These are phyloP conservation scores for Antheraea assamensis DNA, from an alignment of 2,888 invertebrate genomes.

Conservation along the genomic window DNA sequence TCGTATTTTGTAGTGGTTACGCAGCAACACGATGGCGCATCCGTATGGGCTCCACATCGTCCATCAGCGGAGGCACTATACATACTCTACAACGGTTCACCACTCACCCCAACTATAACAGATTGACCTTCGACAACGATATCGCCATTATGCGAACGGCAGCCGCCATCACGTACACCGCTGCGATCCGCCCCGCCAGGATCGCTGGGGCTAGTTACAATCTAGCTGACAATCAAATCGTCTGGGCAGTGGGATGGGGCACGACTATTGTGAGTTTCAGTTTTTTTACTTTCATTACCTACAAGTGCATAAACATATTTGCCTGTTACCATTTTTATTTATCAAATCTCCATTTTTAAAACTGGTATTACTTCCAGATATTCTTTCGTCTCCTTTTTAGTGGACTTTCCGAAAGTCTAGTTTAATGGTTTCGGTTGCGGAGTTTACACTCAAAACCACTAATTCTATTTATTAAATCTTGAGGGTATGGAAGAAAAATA, in stretches of 20 bases:
- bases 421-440: too few relatives aligned
- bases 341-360: too few relatives aligned
- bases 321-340: too few relatives aligned
- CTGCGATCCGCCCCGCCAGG: neutral
- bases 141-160: conserved; percentile 15
- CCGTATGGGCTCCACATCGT: conserved; percentile 8
- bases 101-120: conserved; percentile 13
- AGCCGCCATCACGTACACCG: neutral
- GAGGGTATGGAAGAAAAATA: too few relatives aligned
- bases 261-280: conserved; percentile 26
- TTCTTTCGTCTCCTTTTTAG: too few relatives aligned
- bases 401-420: too few relatives aligned
- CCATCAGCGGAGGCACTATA: conserved; percentile 7
- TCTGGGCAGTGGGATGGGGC: conserved; percentile 45
- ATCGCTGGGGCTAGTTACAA: conserved; percentile 4
- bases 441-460: too few relatives aligned
- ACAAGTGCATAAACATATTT: too few relatives aligned
- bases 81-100: neutral
- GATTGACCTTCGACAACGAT: neutral
- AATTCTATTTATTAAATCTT: too few relatives aligned
- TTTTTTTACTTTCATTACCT: too few relatives aligned
- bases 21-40: neutral
- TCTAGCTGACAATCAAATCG: conserved; percentile 33
- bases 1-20: conserved; percentile 4
- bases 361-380: too few relatives aligned